phyloP scores from a whole-genome alignment of 2,888 invertebrate genomes.

The Ecdyonurus torrentis region DNA sequence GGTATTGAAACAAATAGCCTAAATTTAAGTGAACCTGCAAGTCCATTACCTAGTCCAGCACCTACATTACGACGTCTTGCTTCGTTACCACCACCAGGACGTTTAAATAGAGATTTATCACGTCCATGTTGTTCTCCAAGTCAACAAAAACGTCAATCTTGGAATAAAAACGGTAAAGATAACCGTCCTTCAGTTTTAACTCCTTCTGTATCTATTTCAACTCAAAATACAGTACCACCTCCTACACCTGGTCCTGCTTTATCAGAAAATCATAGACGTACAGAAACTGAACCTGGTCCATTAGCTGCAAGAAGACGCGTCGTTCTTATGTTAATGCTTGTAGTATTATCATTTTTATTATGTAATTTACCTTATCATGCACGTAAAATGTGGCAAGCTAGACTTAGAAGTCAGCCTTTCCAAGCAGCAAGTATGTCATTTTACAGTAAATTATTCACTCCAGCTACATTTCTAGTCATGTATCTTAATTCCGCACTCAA shows the following conservation, averaged over 20 bases:
- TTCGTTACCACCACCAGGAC: background rate
- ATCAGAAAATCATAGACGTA: background rate
- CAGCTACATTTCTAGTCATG: constrained; percentile 69
- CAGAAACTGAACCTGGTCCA: background rate
- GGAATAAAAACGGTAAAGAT: background rate
- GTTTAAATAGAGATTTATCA: background rate
- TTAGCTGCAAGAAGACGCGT: constrained; percentile 44
- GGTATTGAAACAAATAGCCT: too few relatives aligned
- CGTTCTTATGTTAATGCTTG: constrained; percentile 66
- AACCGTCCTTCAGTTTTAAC: background rate
- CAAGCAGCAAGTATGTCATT: background rate
- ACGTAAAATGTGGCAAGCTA: constrained; percentile 69
- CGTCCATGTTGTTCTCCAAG: background rate
- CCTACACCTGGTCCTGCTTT: background rate
- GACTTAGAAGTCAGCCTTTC: constrained; percentile 30
- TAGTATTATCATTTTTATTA: constrained; percentile 73
- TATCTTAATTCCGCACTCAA: constrained; percentile 85
- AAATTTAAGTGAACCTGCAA: background rate
- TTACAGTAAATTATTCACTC: constrained; percentile 53
- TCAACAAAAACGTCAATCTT: background rate
- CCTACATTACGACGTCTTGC: background rate
- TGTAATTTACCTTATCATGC: constrained; percentile 84
- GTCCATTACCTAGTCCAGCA: background rate
- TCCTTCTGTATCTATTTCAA: background rate
- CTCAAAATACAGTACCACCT: background rate